Evolutionary conservation across 2,888 invertebrate genomes (phyloP).

Genomic region (Megastigmus dorsalis): DNA sequence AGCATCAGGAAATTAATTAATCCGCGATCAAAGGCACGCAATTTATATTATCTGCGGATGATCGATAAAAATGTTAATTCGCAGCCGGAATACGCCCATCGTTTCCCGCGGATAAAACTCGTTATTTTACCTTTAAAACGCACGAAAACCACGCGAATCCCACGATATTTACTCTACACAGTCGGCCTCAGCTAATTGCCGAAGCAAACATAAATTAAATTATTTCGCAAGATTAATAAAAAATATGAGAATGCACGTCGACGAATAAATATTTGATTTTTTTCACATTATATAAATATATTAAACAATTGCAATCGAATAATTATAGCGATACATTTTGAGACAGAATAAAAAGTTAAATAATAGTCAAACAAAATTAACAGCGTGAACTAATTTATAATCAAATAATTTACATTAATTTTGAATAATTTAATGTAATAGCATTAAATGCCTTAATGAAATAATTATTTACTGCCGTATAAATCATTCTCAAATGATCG

Average conservation of each 20-base stretch:
- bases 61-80: slow-evolving; percentile 52
- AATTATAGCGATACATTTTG: too few species aligned
- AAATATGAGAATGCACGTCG: neutral
- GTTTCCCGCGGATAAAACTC: slow-evolving; percentile 44
- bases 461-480: too few species aligned
- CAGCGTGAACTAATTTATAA: too few species aligned
- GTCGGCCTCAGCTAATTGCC: slow-evolving; percentile 31
- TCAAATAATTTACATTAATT: too few species aligned
- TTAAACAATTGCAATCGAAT: too few species aligned
- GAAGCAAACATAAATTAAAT: slow-evolving; percentile 26
- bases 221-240: slow-evolving; percentile 6
- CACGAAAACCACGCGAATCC: slow-evolving; percentile 33
- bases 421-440: too few species aligned
- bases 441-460: too few species aligned
- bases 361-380: too few species aligned
- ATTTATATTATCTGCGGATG: slow-evolving; percentile 28
- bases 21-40: slow-evolving; percentile 28
- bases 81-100: neutral
- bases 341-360: too few species aligned
- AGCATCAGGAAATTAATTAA: slow-evolving; percentile 44
- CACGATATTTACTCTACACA: slow-evolving; percentile 38
- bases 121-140: slow-evolving; percentile 36
- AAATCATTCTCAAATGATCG: too few species aligned
- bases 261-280: neutral
- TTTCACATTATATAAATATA: too few species aligned